Conservation (phyloP, 2,113 vertebrate species). For the Castor canadensis region DNA sequence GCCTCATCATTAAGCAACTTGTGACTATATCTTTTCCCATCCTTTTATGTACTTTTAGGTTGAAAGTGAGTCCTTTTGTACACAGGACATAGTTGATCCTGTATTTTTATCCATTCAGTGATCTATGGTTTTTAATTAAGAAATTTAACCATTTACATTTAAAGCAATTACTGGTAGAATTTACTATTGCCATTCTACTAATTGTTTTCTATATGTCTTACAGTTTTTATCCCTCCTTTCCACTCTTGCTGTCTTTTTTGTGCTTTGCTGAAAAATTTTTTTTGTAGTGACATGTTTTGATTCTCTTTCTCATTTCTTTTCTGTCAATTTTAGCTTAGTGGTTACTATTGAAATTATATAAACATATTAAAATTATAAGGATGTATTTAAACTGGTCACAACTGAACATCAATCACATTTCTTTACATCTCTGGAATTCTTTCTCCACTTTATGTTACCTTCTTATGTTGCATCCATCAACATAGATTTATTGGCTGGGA, state of each 20-base stretch:
- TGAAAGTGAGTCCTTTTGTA: too few species aligned
- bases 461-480: not conserved
- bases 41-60: too few species aligned
- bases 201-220: not conserved
- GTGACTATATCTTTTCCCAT: not conserved
- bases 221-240: not conserved
- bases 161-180: too few species aligned
- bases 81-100: too few species aligned
- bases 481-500: too few species aligned
- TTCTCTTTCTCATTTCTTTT: not conserved
- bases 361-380: not conserved
- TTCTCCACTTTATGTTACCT: not conserved
- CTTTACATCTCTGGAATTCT: not conserved
- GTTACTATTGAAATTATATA: not conserved
- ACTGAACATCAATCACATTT: not conserved
- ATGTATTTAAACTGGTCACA: not conserved
- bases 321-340: not conserved
- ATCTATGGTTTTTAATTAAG: not conserved
- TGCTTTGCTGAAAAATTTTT: not conserved
- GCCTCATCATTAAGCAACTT: not conserved
- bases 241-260: not conserved
- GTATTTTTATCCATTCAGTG: not conserved
- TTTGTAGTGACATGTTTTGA: too few species aligned
- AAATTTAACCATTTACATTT: not conserved
- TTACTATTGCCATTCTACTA: not conserved